Evolutionary conservation across 23 tunicate species (phyloP), one percentile per base, ranked within the genome.

Genomic region (Halocynthia aurantium): DNA sequence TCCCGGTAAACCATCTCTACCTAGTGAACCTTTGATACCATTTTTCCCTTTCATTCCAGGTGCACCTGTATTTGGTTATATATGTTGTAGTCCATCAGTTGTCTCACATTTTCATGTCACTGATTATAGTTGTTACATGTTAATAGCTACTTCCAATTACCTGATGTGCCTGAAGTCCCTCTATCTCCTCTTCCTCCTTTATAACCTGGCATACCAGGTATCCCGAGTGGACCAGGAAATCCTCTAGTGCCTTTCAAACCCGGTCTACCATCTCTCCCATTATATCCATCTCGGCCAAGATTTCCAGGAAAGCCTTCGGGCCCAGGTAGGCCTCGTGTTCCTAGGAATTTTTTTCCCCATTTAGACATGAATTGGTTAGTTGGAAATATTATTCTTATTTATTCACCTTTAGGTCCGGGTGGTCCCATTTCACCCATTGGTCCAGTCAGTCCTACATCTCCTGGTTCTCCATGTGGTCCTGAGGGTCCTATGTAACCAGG

Each of bases 141-240:
- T 11, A 67, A 19, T 15, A 18, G 49, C 12, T 11, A 67, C 22
- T 11, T 18, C 22, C 44, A 67, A 31, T 1, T 31, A 31, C 44
- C 44, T 31, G 44, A 71, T n/a, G 55, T 74, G 56, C 78, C 78
- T 54, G 78, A 50, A 12, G 61, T 71, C 51, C 81, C 88, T 51
- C 49, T 52, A n/a, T 19, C 17, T 7, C 88, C 88, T 60, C 71
- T 77, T 18, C 60, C 88, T 11, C 88, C 88, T 68, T 52, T 84
- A 0, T 22, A 40, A 7, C 87, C 87, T 22, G 52, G 53, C 10
- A 44, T 53, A 15, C 87, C 87, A 44, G 76, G 76, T 10, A 53
- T 64, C 20, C 87, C 87, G 8, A 10, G 10, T 65, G 52, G 7
- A 8, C 87, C 87, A 19, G 82, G 76, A 11, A 44, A 22, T 21